Conservation (phyloP, 2,888 invertebrate species). For the Muscina levida region DNA sequence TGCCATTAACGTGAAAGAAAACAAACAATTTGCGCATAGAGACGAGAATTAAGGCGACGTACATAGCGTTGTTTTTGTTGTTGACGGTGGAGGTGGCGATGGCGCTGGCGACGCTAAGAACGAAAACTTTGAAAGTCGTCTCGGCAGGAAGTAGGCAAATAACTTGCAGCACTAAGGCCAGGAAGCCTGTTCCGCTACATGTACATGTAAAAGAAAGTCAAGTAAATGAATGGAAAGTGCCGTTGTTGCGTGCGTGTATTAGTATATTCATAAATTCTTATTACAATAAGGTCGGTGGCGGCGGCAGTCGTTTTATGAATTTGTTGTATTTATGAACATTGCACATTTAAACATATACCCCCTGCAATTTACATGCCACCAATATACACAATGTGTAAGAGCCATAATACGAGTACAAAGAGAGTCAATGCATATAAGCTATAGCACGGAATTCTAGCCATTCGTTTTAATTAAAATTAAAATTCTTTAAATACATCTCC, state of each 20-base stretch:
- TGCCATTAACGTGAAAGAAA: neutral
- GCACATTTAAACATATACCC: too few species aligned
- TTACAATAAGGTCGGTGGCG: too few species aligned
- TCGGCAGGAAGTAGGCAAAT: conserved; percentile 6
- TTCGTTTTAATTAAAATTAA: neutral
- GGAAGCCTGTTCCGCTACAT: too few species aligned
- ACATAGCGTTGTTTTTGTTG: too few species aligned
- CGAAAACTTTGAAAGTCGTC: neutral
- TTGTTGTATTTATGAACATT: too few species aligned
- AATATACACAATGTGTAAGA: too few species aligned
- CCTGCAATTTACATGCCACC: too few species aligned
- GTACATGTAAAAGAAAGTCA: neutral
- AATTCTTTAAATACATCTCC: conserved; percentile 35
- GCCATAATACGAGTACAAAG: too few species aligned
- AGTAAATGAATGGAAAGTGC: neutral
- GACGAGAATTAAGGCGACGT: neutral
- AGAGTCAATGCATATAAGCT: too few species aligned
- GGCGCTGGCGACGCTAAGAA: conserved; percentile 24
- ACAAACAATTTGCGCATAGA: neutral
- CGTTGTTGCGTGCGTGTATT: neutral
- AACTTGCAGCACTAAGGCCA: neutral
- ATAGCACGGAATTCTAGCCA: too few species aligned
- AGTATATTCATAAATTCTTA: too few species aligned
- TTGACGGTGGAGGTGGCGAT: neutral
- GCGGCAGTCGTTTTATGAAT: too few species aligned